Evolutionary conservation across 2,888 invertebrate species (phyloP), one percentile per base, ranked within the genome.

Genomic region (Linnaemya tessellans): DNA sequence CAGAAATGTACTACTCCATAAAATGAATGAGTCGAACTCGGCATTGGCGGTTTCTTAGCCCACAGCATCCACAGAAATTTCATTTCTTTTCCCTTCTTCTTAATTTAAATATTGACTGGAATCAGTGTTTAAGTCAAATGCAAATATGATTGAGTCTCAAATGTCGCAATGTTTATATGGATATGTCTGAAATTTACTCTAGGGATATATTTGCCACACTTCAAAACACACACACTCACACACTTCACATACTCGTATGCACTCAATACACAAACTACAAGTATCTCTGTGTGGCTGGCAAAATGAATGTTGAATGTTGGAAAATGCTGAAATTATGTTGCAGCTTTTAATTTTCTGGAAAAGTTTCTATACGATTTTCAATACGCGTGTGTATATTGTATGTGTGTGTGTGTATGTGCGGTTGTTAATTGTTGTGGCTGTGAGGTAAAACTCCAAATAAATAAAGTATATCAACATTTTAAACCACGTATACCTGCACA

Each of bases 381-480:
- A 10, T 30, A 2, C 43, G 18, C 15, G 3, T 58, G 30, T 20
- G 3, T 71, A 18, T 15, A 10, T 68, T 46, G 30, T 46, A 9
- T 46, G 10, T 5, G n/a, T 56, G n/a, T 58, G 30, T 20, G 8
- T 58, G 18, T 9, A 13, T 68, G 68, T 46, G 20, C 70, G 64
- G 73, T 77, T 80, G 71, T 73, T 80, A 80, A 77, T 77, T 77
- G 77, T 80, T 77, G 84, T 71, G 80, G 84, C 49, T 65, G 30
- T 75, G 84, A 77, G 80, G 71, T 77, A 58, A 43, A 77, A 71
- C 84, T 67, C 49, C 38, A 71, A 77, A 84, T 80, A 80, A 84
- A 84, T 80, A 80, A 77, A 54, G 58, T 80, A 77, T 65, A 80
- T 80, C 71, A 77, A 80, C 77, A 80, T 67, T 73, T 68, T 13